These are phyloP conservation scores for Nebria ingens DNA, from an alignment of 1,140 invertebrate genomes.

Conservation along the genomic window DNA sequence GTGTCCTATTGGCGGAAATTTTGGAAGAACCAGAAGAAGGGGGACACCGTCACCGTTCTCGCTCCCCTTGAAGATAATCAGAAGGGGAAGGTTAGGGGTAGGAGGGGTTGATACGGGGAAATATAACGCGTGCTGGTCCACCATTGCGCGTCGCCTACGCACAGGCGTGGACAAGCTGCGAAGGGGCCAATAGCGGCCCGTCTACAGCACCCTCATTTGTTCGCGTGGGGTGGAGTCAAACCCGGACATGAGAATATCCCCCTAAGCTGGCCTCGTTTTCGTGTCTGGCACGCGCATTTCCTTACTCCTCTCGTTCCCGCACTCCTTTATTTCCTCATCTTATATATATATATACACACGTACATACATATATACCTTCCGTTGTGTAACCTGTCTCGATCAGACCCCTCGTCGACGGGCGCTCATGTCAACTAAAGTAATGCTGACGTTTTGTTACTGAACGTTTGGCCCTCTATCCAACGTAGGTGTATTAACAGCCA, in stretches of 20 bases:
- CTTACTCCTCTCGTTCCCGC: background rate
- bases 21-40: background rate
- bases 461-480: no score
- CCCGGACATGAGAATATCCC: background rate
- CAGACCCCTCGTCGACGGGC: background rate
- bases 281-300: constrained; percentile 1
- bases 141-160: constrained; percentile 2
- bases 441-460: background rate
- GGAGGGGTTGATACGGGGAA: background rate
- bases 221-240: background rate
- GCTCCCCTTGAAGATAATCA: background rate
- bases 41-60: background rate
- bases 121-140: background rate
- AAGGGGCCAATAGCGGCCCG: background rate
- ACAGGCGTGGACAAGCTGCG: constrained; percentile 3
- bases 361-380: background rate
- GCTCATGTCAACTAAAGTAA: background rate
- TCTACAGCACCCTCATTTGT: background rate
- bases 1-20: constrained; percentile 1
- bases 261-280: constrained; percentile 6
- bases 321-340: background rate
- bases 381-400: background rate
- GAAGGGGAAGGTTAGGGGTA: background rate
- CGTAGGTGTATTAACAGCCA: no score
- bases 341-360: no score